Evolutionary conservation across 2,797 vertebrate species (phyloP), one percentile per base, ranked within the genome.

Genomic region (Otolemur crassicaudatus): DNA sequence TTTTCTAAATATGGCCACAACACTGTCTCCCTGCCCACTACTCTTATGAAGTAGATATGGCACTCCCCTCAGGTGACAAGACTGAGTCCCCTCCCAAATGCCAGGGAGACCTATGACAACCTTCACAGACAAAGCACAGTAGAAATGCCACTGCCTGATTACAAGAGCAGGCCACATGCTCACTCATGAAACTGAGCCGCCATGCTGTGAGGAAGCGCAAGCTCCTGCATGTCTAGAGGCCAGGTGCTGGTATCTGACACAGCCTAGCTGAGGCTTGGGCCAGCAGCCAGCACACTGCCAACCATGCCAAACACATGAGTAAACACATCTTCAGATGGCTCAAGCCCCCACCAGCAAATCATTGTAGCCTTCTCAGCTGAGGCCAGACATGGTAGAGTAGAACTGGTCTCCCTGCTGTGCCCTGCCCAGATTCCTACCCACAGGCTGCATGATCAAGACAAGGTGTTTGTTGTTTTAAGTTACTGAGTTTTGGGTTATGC

Each of bases 221-320:
- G 23, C 4, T 2, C 14, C 3, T 23, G 5, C 19, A 4, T 6
- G 34, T 2, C 22, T n/a, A 40, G 40, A 16, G 2, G 49, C 11
- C 70, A 10, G 9, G 16, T 27, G 29, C 43, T 46, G 37, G 46
- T 22, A n/a, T 70, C 10, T 43, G 61, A 70, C 9, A 13, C 5
- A 34, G 72, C 27, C n/a, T 5, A 27, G 46, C 20, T 3, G 19
- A 17, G 46, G 27, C 16, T 34, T 37, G 14, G 65, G 84, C 17
- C 76, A 22, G 20, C 56, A 19, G n/a, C 34, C 11, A 67, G 76
- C 13, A 37, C 27, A 34, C 7, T 67, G 65, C 31, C 31, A 67
- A 34, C 13, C 11, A 13, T 16, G 16, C 31, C 14, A 83, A 49
- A 79, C n/a, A 49, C 10, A 31, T 7, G 7, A 19, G 25, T 7